Evolutionary conservation across 2,888 invertebrate species (phyloP).

Genomic region (Deroplatys truncata): DNA sequence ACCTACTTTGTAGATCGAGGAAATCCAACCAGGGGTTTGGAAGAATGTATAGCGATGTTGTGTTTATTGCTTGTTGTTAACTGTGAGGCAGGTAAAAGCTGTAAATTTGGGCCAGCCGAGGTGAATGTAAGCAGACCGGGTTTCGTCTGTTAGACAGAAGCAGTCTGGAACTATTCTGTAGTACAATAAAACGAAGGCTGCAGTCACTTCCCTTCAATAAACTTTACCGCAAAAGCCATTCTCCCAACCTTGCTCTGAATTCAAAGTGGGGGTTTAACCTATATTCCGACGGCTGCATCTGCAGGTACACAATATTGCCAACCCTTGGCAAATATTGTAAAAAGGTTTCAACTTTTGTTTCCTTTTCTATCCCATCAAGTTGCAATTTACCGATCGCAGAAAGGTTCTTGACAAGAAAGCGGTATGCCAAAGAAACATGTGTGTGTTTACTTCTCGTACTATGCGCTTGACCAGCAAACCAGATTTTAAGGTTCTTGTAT

Average conservation of each 20-base stretch:
- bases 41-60: too few species aligned
- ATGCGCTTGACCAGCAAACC: neutral
- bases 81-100: neutral
- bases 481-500: neutral
- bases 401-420: neutral
- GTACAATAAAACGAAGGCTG: neutral
- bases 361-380: neutral
- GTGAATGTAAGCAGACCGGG: neutral
- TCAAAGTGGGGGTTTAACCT: neutral
- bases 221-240: neutral
- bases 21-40: too few species aligned
- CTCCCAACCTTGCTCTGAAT: neutral
- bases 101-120: neutral
- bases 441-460: neutral
- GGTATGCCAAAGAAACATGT: neutral
- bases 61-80: neutral
- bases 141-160: neutral
- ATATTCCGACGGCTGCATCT: neutral
- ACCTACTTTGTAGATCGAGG: too few species aligned
- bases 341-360: neutral
- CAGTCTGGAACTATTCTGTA: neutral
- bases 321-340: neutral
- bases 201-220: neutral
- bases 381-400: neutral
- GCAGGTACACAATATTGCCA: neutral